phyloP scores from a whole-genome alignment of 2,797 vertebrate species.

The Basileuterus tristriatus region DNA sequence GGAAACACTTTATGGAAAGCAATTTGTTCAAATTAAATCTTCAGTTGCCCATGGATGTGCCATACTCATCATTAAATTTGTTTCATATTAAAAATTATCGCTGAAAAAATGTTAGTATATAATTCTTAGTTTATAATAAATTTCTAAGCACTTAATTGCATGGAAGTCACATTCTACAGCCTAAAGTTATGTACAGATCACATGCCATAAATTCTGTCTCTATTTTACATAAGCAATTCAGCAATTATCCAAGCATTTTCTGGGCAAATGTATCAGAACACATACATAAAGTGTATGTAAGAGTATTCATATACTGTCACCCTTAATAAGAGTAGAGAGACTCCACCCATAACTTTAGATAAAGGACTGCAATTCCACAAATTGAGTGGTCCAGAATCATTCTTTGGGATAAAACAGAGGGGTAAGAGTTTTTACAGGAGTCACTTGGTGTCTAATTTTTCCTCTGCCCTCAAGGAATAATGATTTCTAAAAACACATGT shows the following conservation, averaged over 20 bases:
- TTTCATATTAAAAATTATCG: background rate
- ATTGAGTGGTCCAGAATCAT: background rate
- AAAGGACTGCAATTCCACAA: background rate
- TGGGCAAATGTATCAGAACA: background rate
- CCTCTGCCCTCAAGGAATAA: background rate
- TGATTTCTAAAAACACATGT: background rate
- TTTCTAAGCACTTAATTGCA: background rate
- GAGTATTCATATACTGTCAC: background rate
- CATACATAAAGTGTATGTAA: background rate
- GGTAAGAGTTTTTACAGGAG: background rate
- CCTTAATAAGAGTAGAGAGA: background rate
- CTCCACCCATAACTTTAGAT: background rate
- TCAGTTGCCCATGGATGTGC: background rate
- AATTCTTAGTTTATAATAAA: background rate
- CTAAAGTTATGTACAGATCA: background rate
- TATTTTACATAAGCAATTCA: background rate
- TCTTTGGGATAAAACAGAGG: background rate
- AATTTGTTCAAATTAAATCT: slow-evolving; percentile 8
- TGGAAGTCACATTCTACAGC: background rate
- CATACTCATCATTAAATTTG: background rate
- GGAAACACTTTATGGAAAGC: background rate
- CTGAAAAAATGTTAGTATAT: background rate
- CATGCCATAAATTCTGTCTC: background rate
- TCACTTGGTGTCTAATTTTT: background rate
- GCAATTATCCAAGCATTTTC: background rate